phyloP scores from a whole-genome alignment of 2,113 vertebrate genomes.

The Phoenicopterus ruber region DNA sequence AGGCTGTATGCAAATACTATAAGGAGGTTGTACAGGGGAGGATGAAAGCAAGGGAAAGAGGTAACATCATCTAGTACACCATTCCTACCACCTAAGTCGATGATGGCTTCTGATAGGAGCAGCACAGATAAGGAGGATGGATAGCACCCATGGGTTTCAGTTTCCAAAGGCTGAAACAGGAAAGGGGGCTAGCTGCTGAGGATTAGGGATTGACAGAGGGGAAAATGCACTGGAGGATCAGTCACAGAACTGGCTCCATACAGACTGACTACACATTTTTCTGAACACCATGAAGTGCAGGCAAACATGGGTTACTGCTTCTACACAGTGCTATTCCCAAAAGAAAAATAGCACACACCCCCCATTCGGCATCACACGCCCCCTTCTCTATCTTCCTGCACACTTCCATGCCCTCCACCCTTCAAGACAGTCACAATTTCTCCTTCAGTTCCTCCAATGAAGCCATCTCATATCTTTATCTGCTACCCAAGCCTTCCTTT shows the following conservation, averaged over 20 bases:
- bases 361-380: rapidly evolving
- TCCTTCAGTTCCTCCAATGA: neutral
- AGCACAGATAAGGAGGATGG: neutral
- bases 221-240: neutral
- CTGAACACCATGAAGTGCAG: neutral
- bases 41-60: neutral
- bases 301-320: neutral
- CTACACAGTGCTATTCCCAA: neutral
- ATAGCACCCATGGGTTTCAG: neutral
- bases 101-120: neutral
- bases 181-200: neutral
- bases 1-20: neutral
- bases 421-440: neutral
- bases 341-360: neutral
- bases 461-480: neutral
- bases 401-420: no score
- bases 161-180: neutral
- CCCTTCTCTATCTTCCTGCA: neutral
- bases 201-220: neutral
- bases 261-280: neutral
- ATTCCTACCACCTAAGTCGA: neutral
- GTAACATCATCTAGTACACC: neutral
- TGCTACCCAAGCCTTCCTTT: neutral
- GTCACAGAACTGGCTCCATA: neutral
- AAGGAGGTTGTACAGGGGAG: neutral